A percentile compares a stretch with the other conserved stretches of the same genome.
Conservation (phyloP, 2,113 vertebrate species). For the Astatoreochromis straeleni region DNA sequence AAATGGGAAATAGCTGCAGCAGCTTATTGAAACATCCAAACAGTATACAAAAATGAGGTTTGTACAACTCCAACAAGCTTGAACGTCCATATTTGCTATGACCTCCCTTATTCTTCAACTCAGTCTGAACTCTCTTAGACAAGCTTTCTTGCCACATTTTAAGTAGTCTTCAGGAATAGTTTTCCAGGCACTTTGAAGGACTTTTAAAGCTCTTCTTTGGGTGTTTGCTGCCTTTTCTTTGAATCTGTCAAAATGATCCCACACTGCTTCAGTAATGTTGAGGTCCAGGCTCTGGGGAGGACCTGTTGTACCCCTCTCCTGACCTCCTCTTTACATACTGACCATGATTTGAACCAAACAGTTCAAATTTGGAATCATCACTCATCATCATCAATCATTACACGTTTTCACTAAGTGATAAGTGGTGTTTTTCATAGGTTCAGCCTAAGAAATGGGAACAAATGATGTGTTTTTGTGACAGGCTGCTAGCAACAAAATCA, state of each 20-base stretch:
- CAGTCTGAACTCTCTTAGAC: not conserved
- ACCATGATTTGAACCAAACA: not conserved
- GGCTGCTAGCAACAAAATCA: not conserved
- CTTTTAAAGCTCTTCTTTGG: not conserved
- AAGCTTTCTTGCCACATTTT: not conserved
- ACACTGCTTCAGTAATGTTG: not conserved
- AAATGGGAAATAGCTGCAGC: not conserved
- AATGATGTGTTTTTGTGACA: not conserved
- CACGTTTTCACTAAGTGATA: not conserved
- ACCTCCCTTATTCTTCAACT: not conserved
- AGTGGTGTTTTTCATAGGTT: not conserved
- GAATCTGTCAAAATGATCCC: not conserved
- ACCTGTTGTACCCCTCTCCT: not conserved
- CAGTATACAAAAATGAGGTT: not conserved
- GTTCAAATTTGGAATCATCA: not conserved
- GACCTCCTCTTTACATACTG: not conserved
- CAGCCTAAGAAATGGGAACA: not conserved
- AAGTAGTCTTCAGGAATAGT: not conserved
- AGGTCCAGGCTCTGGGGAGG: not conserved
- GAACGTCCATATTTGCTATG: not conserved
- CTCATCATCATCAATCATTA: not conserved
- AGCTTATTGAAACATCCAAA: not conserved
- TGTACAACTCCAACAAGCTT: not conserved
- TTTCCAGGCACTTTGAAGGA: not conserved
- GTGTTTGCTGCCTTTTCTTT: not conserved